phyloP scores from a whole-genome alignment of 2,888 invertebrate species.

The Pheosia tremula region DNA sequence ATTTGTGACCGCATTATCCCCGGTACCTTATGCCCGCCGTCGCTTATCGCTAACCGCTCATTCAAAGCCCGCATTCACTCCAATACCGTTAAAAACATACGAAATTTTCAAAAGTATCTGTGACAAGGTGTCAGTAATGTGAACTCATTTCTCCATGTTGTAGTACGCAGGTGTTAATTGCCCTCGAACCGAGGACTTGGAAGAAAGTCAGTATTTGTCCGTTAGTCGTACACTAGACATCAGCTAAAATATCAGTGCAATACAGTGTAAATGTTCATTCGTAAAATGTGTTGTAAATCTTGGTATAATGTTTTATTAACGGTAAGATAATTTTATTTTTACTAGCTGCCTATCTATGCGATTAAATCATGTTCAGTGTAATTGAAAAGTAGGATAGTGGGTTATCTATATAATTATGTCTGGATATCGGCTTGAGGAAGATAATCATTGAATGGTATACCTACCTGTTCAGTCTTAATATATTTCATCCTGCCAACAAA shows the following conservation, averaged over 20 bases:
- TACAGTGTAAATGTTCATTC: neutral
- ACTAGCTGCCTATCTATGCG: neutral
- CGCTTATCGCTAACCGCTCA: constrained; percentile 17
- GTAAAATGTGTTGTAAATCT: constrained; percentile 1
- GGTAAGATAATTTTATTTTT: constrained; percentile 26
- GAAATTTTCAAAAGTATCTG: constrained; percentile 36
- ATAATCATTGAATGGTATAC: neutral
- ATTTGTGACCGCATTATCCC: constrained; percentile 2
- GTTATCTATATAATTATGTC: neutral
- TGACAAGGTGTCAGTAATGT: constrained; percentile 53
- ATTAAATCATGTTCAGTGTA: neutral
- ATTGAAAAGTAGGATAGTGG: constrained; percentile 1
- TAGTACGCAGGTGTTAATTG: constrained; percentile 67
- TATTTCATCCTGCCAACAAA: too few species aligned
- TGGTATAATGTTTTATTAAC: constrained; percentile 12
- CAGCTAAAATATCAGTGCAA: constrained; percentile 16
- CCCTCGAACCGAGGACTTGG: constrained; percentile 49
- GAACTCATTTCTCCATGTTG: constrained; percentile 59
- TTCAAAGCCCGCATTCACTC: constrained; percentile 21
- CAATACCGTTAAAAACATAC: constrained; percentile 45
- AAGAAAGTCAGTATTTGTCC: constrained; percentile 54
- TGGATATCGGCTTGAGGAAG: neutral
- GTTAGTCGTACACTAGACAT: constrained; percentile 58
- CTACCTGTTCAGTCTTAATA: neutral
- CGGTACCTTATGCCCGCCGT: neutral